Conservation (phyloP, 2,797 vertebrate species). For the Momotus momota region DNA sequence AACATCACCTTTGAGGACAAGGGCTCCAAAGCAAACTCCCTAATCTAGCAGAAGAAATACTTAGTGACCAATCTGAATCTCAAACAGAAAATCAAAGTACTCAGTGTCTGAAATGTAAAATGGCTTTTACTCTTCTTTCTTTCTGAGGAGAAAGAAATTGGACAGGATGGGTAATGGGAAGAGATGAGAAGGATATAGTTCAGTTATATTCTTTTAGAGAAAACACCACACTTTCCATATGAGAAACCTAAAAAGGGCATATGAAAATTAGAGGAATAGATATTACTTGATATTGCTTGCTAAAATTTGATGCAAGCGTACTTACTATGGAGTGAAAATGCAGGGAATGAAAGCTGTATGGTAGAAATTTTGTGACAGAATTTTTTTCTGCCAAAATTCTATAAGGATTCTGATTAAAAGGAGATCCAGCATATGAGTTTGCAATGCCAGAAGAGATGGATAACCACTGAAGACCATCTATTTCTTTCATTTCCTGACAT, state of each 20-base stretch:
- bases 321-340: not conserved
- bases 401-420: not conserved
- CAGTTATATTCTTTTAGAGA: not conserved
- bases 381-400: not conserved
- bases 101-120: not conserved
- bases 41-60: not conserved
- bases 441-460: not conserved
- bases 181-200: not conserved
- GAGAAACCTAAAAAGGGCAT: not conserved
- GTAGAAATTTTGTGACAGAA: not conserved
- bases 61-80: not conserved
- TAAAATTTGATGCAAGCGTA: not conserved
- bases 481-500: not conserved
- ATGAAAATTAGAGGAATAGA: not conserved
- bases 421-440: not conserved
- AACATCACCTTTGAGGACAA: not conserved
- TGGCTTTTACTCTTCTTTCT: not conserved
- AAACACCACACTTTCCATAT: not conserved
- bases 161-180: not conserved
- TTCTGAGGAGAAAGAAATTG: not conserved
- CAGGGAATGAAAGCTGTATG: not conserved
- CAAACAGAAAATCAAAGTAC: not conserved
- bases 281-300: not conserved
- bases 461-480: not conserved
- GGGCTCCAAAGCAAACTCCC: not conserved